Evolutionary conservation across 2,888 invertebrate genomes (phyloP), one percentile per base, ranked within the genome.

Genomic region (Pyralis farinalis): DNA sequence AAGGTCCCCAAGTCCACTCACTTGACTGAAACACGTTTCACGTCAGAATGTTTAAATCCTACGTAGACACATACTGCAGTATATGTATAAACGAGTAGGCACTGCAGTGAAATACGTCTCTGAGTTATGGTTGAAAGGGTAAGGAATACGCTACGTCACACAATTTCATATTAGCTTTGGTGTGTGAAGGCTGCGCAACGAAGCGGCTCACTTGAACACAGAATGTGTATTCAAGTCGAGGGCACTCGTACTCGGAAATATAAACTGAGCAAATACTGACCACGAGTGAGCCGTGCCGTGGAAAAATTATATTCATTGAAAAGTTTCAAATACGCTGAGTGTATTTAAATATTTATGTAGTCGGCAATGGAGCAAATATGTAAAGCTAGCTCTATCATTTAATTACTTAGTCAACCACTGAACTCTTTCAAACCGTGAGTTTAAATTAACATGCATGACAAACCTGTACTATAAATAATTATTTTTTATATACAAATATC

Each of bases 221-320:
- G 71, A 59, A 76, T 71, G 74, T 81, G 69, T 83, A 71, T 77
- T 74, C 71, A 70, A 69, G 68, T 76, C 63, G 65, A 83, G 77
- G 63, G 75, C 74, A 53, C 77, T 78, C 65, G 58, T 58, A 65
- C 70, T 69, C 55, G 64, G 78, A 71, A 81, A 83, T 81, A 82
- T 80, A 82, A 82, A 79, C 77, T 77, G 78, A 72, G 69, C 73
- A 83, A 84, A 83, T 74, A 81, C 71, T 66, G 67, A 60, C 68
- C 62, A 60, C 63, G 58, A 71, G 69, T 65, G 58, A 70, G 68
- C 67, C 66, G 51, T 57, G 64, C 61, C 59, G 55, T 53, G 63
- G 65, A 69, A 67, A 71, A 77, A 77, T 67, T 74, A 74, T 75
- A 73, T 67, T 61, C 54, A 71, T 63, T 60, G 63, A 50, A 71